These are phyloP conservation scores for Mustelus asterias DNA, from an alignment of 2,113 vertebrate species.

Conservation along the genomic window DNA sequence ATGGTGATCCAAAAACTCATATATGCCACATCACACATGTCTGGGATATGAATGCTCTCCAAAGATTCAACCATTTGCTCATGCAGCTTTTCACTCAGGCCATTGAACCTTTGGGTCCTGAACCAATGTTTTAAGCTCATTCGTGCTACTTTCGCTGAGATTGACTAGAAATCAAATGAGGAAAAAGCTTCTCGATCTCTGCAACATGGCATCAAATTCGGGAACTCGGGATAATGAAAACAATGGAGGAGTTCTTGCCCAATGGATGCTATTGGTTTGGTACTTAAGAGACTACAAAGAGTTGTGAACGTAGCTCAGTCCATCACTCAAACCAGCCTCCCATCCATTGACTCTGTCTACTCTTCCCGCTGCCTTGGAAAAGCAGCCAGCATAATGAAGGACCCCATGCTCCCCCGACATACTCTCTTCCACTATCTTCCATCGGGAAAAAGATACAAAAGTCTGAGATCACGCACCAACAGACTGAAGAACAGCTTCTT, in stretches of 20 bases:
- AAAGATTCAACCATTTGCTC: not conserved
- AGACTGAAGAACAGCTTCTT: too few species aligned
- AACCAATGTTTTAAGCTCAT: not conserved
- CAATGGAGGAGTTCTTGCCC: not conserved
- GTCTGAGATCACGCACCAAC: too few species aligned
- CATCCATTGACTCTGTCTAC: too few species aligned
- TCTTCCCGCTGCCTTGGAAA: too few species aligned
- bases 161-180: not conserved
- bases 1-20: not conserved
- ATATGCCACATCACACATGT: not conserved
- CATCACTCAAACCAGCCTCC: too few species aligned
- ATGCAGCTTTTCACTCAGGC: not conserved
- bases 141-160: not conserved
- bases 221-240: not conserved
- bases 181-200: not conserved
- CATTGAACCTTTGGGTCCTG: not conserved
- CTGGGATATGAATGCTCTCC: not conserved
- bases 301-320: too few species aligned
- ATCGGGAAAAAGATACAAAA: too few species aligned
- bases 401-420: too few species aligned
- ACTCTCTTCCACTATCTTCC: too few species aligned
- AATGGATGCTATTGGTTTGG: not conserved
- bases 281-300: not conserved
- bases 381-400: too few species aligned
- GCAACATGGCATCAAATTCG: not conserved